A percentile compares a stretch with the other conserved stretches of the same genome.
Evolutionary conservation across 2,113 vertebrate species (phyloP).

Genomic region (Maccullochella peelii): DNA sequence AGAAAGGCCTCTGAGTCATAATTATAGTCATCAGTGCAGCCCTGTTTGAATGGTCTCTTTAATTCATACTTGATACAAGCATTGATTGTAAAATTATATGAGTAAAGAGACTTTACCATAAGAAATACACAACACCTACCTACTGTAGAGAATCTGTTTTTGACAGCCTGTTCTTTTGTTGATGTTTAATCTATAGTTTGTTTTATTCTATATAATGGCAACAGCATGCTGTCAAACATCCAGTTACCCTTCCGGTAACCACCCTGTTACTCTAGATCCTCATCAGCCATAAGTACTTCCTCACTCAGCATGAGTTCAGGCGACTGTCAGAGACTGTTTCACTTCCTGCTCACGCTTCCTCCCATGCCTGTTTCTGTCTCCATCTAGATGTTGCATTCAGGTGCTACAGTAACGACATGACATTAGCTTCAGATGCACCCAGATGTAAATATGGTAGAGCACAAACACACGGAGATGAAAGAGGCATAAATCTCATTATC

Average conservation of each 20-base stretch:
- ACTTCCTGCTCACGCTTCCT: slow-evolving; percentile 69
- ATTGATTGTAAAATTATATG: neutral
- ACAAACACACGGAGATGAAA: neutral
- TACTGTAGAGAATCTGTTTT: neutral
- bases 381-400: slow-evolving; percentile 10
- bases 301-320: slow-evolving; percentile 6
- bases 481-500: neutral
- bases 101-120: slow-evolving; percentile 15
- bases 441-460: neutral
- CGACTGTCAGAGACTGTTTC: neutral
- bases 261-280: slow-evolving; percentile 33
- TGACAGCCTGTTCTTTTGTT: neutral
- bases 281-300: slow-evolving; percentile 38
- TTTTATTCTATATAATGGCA: neutral
- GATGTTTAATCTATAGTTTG: neutral
- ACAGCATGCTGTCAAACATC: neutral
- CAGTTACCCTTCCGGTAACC: neutral
- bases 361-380: slow-evolving; percentile 16
- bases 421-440: neutral
- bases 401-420: neutral
- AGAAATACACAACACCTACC: neutral
- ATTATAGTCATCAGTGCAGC: neutral
- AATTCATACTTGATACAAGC: neutral
- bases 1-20: slow-evolving; percentile 18
- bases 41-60: neutral